Conservation (phyloP, 2,797 vertebrate genomes). For the Tauraco hartlaubi region DNA sequence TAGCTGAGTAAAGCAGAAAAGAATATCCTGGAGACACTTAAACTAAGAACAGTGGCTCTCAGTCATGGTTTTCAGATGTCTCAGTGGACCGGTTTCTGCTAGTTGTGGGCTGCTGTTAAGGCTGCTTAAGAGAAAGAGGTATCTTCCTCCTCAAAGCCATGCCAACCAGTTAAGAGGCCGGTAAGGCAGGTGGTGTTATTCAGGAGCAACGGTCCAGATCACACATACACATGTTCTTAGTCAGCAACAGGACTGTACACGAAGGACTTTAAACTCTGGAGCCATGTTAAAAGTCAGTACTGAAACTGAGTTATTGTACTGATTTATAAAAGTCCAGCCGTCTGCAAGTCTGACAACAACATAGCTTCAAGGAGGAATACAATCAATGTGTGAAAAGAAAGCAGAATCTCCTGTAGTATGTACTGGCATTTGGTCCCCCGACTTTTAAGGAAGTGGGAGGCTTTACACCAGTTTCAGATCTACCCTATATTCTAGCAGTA, state of each 20-base stretch:
- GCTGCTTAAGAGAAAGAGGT: not conserved
- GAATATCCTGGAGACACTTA: not conserved
- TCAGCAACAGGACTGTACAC: not conserved
- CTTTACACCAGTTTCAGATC: not conserved
- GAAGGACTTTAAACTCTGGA: not conserved
- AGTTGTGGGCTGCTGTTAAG: not conserved
- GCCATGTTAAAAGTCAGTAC: not conserved
- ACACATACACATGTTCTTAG: accelerated
- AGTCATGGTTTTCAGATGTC: not conserved
- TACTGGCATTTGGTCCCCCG: not conserved
- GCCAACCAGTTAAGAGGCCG: not conserved
- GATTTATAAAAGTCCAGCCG: not conserved
- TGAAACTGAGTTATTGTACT: not conserved
- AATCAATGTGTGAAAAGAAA: not conserved
- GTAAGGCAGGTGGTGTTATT: not conserved
- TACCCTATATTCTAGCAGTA: not conserved
- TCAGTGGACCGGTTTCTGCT: not conserved
- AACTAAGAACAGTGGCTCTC: not conserved
- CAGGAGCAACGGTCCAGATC: not conserved
- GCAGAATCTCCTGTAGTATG: not conserved
- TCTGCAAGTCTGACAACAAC: not conserved
- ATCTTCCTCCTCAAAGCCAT: not conserved
- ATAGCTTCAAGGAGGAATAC: not conserved
- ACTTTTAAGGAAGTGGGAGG: not conserved
- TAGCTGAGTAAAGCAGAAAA: not conserved